Evolutionary conservation across 2,797 vertebrate species (phyloP), one percentile per base, ranked within the genome.

Genomic region (Eulemur albifrons): DNA sequence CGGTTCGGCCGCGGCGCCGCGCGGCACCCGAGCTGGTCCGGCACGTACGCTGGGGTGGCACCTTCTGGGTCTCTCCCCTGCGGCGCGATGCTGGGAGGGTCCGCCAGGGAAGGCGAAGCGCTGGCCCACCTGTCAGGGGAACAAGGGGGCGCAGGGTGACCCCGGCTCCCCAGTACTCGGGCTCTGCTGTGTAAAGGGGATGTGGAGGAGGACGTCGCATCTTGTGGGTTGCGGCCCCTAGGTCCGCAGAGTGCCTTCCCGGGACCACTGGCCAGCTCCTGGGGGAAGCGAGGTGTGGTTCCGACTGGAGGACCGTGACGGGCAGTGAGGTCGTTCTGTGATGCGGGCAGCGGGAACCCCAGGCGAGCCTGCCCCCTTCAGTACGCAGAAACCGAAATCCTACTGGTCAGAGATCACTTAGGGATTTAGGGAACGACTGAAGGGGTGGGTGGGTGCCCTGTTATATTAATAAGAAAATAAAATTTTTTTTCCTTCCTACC

Each of bases 41-140:
- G 10, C 14, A 4, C 4, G 0, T 40, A 1, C 1, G 1, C 25
- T 14, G 0, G 2, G 14, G 27, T 25, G 27, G 18, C 63, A 0
- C 0, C 10, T 50, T 0, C 17, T 21, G 65, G 69, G 43, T 52
- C n/a, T n/a, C 6, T 10, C 0, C 0, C 7, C 20, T 0, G 38
- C 45, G 0, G 18, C 7, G 11, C 3, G 18, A 57, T 2, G 54
- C 9, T 2, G 20, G 9, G 9, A 87, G 10, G 9, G 54, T 77
- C 30, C 1, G 38, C 25, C 10, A 25, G 65, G 12, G 72, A 27
- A 23, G 45, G 72, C 17, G 13, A 13, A 10, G 4, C 12, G 45
- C 77, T 14, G 3, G 82, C 57, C 38, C 23, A n/a, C 25, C 48
- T 59, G 69, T 54, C 10, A 4, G 25, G 4, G 14, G 13, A 17